Percentiles rank a stretch among this genome's conserved stretches.
Conservation (phyloP, 2,888 invertebrate genomes). For the Onthophagus sagittarius region DNA sequence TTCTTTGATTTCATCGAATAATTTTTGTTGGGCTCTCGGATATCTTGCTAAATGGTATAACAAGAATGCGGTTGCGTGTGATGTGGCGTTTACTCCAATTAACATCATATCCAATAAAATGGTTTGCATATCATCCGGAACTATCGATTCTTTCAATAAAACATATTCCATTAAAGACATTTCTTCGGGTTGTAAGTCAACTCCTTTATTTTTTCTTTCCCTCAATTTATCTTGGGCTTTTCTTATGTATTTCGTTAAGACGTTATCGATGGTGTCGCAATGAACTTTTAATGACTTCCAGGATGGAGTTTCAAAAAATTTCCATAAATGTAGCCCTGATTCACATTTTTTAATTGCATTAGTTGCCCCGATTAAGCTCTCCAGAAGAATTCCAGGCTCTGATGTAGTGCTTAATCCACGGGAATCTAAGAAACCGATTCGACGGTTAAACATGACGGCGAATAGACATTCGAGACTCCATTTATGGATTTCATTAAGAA, state of each 20-base stretch:
- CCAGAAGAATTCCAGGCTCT: constrained; percentile 58
- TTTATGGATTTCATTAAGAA: constrained; percentile 59
- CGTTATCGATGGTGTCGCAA: constrained; percentile 60
- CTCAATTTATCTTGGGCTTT: constrained; percentile 43
- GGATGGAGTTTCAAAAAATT: constrained; percentile 58
- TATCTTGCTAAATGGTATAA: constrained; percentile 65
- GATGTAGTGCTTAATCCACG: constrained; percentile 50
- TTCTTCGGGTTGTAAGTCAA: constrained; percentile 27
- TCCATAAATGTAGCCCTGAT: constrained; percentile 63
- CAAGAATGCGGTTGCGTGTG: constrained; percentile 60
- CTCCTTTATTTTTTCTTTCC: constrained; percentile 33
- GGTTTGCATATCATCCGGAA: constrained; percentile 60
- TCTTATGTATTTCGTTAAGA: constrained; percentile 59
- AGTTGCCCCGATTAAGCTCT: constrained; percentile 56
- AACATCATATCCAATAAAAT: constrained; percentile 63
- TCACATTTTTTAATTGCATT: constrained; percentile 60
- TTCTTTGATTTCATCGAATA: constrained; percentile 58
- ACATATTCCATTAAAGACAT: constrained; percentile 54
- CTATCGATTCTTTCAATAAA: constrained; percentile 54
- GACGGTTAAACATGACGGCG: constrained; percentile 54
- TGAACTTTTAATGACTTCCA: constrained; percentile 57
- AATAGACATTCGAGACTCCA: constrained; percentile 68
- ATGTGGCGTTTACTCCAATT: constrained; percentile 62
- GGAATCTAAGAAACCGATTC: constrained; percentile 60
- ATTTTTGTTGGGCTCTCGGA: constrained; percentile 58